Evolutionary conservation across 2,113 vertebrate genomes (phyloP).

Genomic region (Thunnus maccoyii): DNA sequence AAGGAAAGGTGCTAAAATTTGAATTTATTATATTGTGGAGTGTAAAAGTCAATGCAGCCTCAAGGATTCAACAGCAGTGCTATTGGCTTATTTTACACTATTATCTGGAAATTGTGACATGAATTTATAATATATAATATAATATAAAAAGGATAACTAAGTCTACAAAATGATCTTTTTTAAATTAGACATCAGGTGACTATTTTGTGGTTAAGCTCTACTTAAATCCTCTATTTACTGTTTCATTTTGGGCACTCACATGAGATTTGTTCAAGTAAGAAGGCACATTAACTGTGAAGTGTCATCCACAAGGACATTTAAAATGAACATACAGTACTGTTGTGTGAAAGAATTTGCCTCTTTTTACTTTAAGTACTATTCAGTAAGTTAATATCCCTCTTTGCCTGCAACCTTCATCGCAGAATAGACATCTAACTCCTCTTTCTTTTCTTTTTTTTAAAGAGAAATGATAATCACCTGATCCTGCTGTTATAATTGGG

Average conservation of each 20-base stretch:
- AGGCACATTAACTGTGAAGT: neutral
- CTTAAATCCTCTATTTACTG: conserved; percentile 2
- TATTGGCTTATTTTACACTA: too few relatives aligned
- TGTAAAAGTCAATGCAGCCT: neutral
- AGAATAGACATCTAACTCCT: conserved; percentile 15
- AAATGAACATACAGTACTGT: neutral
- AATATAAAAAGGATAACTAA: too few relatives aligned
- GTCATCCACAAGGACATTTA: conserved; percentile 34
- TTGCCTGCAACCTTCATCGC: conserved; percentile 16
- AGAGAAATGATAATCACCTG: conserved; percentile 60
- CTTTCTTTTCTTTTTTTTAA: neutral
- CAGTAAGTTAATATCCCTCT: conserved; percentile 27
- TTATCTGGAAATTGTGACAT: too few relatives aligned
- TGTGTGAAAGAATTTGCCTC: conserved; percentile 13
- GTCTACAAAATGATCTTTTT: neutral
- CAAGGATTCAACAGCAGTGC: too few relatives aligned
- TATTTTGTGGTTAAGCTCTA: neutral
- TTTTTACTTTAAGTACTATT: conserved; percentile 30
- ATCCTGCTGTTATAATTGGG: conserved; percentile 73
- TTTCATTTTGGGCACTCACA: conserved; percentile 9
- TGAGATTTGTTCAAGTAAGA: conserved; percentile 9
- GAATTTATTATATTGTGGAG: neutral
- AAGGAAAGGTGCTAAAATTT: too few relatives aligned
- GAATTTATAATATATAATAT: too few relatives aligned
- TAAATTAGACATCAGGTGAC: neutral